phyloP scores from a whole-genome alignment of 2,113 vertebrate genomes.

The Terrapene triunguis region DNA sequence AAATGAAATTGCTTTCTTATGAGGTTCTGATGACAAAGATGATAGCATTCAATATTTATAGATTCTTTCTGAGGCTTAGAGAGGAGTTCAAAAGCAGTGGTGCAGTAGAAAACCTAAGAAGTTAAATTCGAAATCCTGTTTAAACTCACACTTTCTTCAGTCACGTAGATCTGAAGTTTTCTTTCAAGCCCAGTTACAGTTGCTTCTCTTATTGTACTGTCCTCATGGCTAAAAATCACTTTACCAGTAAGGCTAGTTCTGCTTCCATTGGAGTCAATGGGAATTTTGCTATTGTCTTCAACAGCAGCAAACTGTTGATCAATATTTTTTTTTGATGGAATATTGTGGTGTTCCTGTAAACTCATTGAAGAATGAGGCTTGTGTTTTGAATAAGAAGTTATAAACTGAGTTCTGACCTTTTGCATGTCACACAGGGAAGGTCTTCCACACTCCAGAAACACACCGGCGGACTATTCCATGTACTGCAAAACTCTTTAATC shows the following conservation, averaged over 20 bases:
- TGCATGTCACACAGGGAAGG: neutral
- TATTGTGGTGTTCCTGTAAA: neutral
- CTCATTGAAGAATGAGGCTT: neutral
- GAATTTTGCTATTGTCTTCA: neutral
- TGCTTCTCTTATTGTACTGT: neutral
- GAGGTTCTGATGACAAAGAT: neutral
- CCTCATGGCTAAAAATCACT: neutral
- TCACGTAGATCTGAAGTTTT: neutral
- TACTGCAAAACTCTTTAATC: neutral
- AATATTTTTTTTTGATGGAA: neutral
- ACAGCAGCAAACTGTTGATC: neutral
- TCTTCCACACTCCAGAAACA: neutral
- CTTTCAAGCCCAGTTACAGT: neutral
- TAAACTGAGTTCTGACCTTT: neutral
- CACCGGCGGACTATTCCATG: neutral
- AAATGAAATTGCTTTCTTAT: neutral
- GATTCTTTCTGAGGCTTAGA: neutral
- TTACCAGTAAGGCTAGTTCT: neutral
- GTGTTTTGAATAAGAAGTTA: neutral
- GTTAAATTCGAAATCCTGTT: neutral
- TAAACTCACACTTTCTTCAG: neutral
- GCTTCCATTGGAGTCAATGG: neutral
- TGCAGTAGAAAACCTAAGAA: neutral
- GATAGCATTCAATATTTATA: neutral
- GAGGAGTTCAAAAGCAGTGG: neutral